A percentile compares a stretch with the other conserved stretches of the same genome.
These are phyloP conservation scores for Seriola aureovittata DNA, from an alignment of 2,113 vertebrate species.

Conservation along the genomic window DNA sequence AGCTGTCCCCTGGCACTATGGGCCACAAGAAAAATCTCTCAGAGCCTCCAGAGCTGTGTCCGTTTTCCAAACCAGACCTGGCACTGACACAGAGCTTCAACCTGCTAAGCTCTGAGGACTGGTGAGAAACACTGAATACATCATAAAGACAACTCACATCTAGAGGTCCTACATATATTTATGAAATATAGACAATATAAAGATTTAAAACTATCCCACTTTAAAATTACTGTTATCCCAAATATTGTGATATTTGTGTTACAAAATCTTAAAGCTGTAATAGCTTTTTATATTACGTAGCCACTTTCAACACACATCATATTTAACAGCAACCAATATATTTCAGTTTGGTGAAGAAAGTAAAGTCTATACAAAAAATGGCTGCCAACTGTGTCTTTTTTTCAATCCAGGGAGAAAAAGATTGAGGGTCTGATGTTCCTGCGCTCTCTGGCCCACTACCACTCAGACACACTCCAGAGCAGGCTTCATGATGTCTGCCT, in stretches of 20 bases:
- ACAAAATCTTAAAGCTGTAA: not conserved
- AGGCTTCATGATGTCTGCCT: conserved; percentile 92
- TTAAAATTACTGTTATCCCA: not conserved
- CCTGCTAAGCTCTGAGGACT: conserved; percentile 89
- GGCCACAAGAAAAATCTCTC: conserved; percentile 84
- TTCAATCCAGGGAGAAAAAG: conserved; percentile 92
- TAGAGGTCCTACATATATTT: not conserved
- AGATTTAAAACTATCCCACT: not conserved
- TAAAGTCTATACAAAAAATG: not conserved
- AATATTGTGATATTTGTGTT: not conserved
- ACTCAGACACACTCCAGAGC: conserved; percentile 85
- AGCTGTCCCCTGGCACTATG: conserved; percentile 71
- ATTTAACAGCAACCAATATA: not conserved
- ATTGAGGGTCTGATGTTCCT: conserved; percentile 91
- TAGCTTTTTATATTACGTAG: not conserved
- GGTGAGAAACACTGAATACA: conserved; percentile 83
- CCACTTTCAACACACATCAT: not conserved
- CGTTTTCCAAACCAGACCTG: conserved; percentile 88
- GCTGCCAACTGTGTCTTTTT: not conserved
- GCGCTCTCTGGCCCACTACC: conserved; percentile 90
- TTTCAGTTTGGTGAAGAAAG: not conserved
- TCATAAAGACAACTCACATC: not conserved
- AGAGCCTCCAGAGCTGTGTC: conserved; percentile 85
- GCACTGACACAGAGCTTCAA: conserved; percentile 87
- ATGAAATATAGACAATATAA: not conserved